Percentiles rank a stretch among this genome's conserved stretches.
Conservation (phyloP, 2,888 invertebrate genomes). For the Drosophila longiperda region DNA sequence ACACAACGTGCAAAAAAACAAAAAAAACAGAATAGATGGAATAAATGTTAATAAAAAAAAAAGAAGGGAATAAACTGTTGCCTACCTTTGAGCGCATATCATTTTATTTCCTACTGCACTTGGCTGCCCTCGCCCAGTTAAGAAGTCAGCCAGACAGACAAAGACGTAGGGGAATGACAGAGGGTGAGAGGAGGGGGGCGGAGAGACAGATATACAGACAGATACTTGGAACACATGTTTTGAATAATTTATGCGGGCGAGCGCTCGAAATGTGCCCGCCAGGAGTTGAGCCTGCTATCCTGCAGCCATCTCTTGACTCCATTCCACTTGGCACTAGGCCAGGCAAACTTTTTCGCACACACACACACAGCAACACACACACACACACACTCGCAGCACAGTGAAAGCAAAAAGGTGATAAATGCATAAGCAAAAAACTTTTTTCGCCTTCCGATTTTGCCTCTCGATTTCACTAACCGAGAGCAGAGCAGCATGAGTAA, state of each 20-base stretch:
- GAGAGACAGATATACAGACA: slow-evolving; percentile 27
- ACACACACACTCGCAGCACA: slow-evolving; percentile 13
- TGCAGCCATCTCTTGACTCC: slow-evolving; percentile 22
- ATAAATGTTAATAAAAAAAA: slow-evolving; percentile 16
- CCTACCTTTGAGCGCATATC: slow-evolving; percentile 57
- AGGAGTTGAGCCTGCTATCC: slow-evolving; percentile 70
- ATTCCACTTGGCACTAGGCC: slow-evolving; percentile 67
- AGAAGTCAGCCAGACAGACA: slow-evolving; percentile 48
- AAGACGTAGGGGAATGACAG: slow-evolving; percentile 33
- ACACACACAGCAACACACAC: neutral
- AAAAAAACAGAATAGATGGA: slow-evolving; percentile 1
- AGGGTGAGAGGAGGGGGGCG: slow-evolving; percentile 25
- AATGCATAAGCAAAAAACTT: slow-evolving; percentile 80
- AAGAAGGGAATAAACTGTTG: slow-evolving; percentile 41
- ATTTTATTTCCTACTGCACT: slow-evolving; percentile 66
- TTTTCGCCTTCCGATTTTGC: slow-evolving; percentile 59
- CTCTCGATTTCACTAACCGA: slow-evolving; percentile 52
- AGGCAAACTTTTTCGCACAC: slow-evolving; percentile 69
- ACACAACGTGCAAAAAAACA: slow-evolving; percentile 7
- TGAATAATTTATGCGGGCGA: slow-evolving; percentile 83
- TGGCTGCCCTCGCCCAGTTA: slow-evolving; percentile 38
- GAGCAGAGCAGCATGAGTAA: neutral
- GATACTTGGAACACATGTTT: slow-evolving; percentile 82
- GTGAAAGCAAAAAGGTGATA: slow-evolving; percentile 73
- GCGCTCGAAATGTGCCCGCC: slow-evolving; percentile 75